These are phyloP conservation scores for Arctopsyche grandis DNA, from an alignment of 1,140 invertebrate species.

Conservation along the genomic window DNA sequence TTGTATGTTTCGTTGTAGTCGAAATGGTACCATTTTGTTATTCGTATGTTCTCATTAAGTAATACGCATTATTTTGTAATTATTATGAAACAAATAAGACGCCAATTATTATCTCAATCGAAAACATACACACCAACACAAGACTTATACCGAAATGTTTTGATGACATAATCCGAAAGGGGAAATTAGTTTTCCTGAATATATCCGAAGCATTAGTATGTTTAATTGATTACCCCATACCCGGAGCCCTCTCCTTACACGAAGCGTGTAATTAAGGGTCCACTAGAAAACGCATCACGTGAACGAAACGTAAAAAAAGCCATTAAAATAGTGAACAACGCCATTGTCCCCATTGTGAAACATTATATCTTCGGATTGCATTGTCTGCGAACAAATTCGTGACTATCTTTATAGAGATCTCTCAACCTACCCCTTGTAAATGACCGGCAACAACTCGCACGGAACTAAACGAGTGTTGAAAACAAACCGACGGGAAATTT, in stretches of 20 bases:
- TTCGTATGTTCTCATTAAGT: too few species aligned
- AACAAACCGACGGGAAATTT: not conserved
- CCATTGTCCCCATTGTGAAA: not conserved
- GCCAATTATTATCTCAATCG: too few species aligned
- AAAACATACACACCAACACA: not conserved
- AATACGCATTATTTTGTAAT: too few species aligned
- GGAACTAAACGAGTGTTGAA: constrained; percentile 2
- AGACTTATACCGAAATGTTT: not conserved
- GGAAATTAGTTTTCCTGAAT: constrained; percentile 23
- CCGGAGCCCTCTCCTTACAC: not conserved
- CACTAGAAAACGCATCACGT: too few species aligned
- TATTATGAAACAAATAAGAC: too few species aligned
- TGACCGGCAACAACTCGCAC: not conserved
- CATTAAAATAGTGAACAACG: constrained; percentile 3
- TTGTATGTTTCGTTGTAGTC: too few species aligned
- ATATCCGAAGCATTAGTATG: not conserved
- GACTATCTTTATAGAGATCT: constrained; percentile 23
- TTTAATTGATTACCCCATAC: constrained; percentile 19
- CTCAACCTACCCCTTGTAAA: not conserved
- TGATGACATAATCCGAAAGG: constrained; percentile 8
- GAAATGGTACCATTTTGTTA: too few species aligned
- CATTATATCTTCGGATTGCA: not conserved
- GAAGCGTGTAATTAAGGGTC: not conserved
- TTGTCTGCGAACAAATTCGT: constrained; percentile 19
- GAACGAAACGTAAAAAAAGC: not conserved